Evolutionary conservation across 2,888 invertebrate genomes (phyloP).

Genomic region (Galerucella pusilla): DNA sequence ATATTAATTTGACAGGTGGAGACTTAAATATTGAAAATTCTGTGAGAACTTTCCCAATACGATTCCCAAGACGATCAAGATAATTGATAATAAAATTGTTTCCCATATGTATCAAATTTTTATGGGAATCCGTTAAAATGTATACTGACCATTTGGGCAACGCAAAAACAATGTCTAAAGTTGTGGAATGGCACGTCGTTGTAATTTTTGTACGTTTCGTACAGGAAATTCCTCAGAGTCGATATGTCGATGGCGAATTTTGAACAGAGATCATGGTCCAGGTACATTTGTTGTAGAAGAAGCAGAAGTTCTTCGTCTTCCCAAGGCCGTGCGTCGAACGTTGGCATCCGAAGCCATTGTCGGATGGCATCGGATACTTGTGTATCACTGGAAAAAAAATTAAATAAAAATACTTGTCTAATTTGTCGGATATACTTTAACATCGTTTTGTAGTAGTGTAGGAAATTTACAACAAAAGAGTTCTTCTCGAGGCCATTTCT

Average conservation of each 20-base stretch:
- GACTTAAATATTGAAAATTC: no score
- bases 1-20: no score
- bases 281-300: constrained; percentile 83
- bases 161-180: constrained; percentile 88
- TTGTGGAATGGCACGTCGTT: constrained; percentile 90
- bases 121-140: no score
- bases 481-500: no score
- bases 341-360: constrained; percentile 74
- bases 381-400: constrained; percentile 68
- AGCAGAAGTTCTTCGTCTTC: constrained; percentile 83
- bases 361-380: constrained; percentile 73
- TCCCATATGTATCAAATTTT: no score
- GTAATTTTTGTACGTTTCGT: constrained; percentile 83
- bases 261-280: constrained; percentile 78
- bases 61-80: no score
- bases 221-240: constrained; percentile 77
- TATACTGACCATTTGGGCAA: constrained; percentile 82
- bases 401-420: no score
- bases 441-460: not conserved
- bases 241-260: constrained; percentile 81
- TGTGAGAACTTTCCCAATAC: no score
- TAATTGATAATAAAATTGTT: no score
- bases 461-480: no score
- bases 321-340: constrained; percentile 86
- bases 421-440: no score